Evolutionary conservation across 1,140 invertebrate species (phyloP), one percentile per base, ranked within the genome.

Genomic region (Tribolium castaneum): DNA sequence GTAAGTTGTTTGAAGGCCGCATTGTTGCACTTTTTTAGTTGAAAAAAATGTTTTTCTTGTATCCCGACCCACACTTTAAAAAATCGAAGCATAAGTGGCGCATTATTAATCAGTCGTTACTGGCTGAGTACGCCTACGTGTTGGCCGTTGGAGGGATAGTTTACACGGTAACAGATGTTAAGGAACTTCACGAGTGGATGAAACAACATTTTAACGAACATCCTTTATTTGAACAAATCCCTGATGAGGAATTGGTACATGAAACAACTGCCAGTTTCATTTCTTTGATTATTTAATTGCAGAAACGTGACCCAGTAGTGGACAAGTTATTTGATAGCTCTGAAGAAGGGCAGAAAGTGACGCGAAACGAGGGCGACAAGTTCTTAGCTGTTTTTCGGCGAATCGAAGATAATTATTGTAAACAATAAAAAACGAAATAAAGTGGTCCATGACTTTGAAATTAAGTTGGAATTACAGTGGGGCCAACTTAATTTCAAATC

Each of bases 41-140:
- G 10, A 93, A 94, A 78, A 99, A 99, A 89, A 98, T 99, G 93
- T 99, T 99, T 88, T 99, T 99, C 86, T 88, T 99, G n/a, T 99
- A 99, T 87, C 99, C 99, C 25, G 99, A 99, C 90, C 99, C 99
- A 39, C 99, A 99, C 90, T 99, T 99, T 87, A 99, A 99, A 87
- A 98, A 96, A 84, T 93, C 96, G 0, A 99, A 99, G 89, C 97
- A 99, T 85, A 99, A 99, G 88, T 99, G 98, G 98, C 91, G 99
- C 78, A 99, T 99, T 59, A 98, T 99, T 80, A 99, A 97, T 85
- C 92, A 95, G 81, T 94, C 93, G 79, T 87, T 99, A 12, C 87
- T 99, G 39, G 94, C 97, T 12, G 98, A 99, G 89, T 99, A 99
- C 91, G 98, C 98, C 0, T 99, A 98, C 89, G 92, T 98, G 45